Conservation (phyloP, 2,888 invertebrate species). For the Trileptium ribeirensis region DNA sequence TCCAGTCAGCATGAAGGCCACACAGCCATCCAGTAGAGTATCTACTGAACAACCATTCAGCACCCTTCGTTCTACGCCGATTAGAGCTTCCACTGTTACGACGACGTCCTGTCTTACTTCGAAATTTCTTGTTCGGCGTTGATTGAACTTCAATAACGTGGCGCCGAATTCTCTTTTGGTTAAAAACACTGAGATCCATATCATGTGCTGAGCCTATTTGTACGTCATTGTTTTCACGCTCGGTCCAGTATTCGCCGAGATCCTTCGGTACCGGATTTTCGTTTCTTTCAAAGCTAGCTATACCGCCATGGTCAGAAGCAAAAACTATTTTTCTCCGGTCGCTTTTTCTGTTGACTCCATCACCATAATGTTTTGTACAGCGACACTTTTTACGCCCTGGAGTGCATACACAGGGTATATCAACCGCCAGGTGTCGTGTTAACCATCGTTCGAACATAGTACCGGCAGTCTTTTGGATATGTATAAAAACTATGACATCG, state of each 20-base stretch:
- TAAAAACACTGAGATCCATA: background rate
- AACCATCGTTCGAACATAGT: constrained; percentile 91
- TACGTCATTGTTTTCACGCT: constrained; percentile 48
- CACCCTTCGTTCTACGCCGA: constrained; percentile 54
- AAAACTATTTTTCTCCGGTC: too few relatives aligned
- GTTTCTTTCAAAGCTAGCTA: too few relatives aligned
- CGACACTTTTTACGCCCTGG: constrained; percentile 44
- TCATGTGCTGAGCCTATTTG: background rate
- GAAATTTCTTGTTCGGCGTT: background rate
- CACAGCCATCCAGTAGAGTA: constrained; percentile 95
- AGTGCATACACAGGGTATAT: constrained; percentile 1
- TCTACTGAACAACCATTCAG: constrained; percentile 94
- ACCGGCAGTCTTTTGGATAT: constrained; percentile 98
- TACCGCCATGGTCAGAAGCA: too few relatives aligned
- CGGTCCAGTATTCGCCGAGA: constrained; percentile 76
- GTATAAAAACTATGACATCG: constrained; percentile 94
- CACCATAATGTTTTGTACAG: constrained; percentile 44
- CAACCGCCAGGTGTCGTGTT: constrained; percentile 87
- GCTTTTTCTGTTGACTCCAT: constrained; percentile 58
- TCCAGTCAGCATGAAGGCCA: constrained; percentile 83
- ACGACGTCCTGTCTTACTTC: background rate
- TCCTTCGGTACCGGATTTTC: constrained; percentile 83
- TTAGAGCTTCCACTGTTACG: background rate
- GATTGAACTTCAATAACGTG: background rate
- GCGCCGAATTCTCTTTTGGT: background rate